Evolutionary conservation across 2,113 vertebrate species (phyloP), one percentile per base, ranked within the genome.

Genomic region (Meriones unguiculatus): DNA sequence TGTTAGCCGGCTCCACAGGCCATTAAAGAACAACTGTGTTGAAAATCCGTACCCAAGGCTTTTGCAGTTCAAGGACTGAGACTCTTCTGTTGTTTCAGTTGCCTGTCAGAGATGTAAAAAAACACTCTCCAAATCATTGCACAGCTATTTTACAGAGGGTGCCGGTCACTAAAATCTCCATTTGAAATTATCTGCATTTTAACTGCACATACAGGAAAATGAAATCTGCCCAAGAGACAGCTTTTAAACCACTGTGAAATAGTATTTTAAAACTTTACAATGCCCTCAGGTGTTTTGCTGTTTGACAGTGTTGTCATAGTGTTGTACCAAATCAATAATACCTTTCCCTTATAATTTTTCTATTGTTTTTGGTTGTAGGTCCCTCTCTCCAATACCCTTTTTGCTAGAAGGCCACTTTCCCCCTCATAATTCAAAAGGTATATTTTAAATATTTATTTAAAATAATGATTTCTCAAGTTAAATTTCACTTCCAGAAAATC

Each of bases 391-490:
- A 24, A 62, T 1, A 38, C n/a, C 69, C 73, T 46, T 70, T 88
- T 75, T 38, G 9, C n/a, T 28, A 81, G 91, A 46, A 92, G 85
- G 54, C 7, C 59, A 90, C 24, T 50, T 90, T 54, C 30, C 3
- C 32, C 5, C 4, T 46, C 28, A 76, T 41, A 89, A 64, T 52
- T 88, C 41, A 88, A 88, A 87, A 96, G 46, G 87, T 1, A 4
- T 85, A 64, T 95, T 95, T 97, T 85, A 5, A 84, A 92, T 92
- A 84, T 52, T 25, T n/a, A 90, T 80, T 94, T 95, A 52, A 91
- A 96, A 59, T n/a, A 86, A 82, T 73, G 20, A 89, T 87, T 87
- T 65, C 69, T 82, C 15, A 87, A 93, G 75, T 77, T 54, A 91
- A 84, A 78, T 87, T 95, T 95, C 38, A 72, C 35, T 73, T 73